A percentile compares a stretch with the other conserved stretches of the same genome.
phyloP scores from a whole-genome alignment of 2,113 vertebrate species.

The Motacilla alba region DNA sequence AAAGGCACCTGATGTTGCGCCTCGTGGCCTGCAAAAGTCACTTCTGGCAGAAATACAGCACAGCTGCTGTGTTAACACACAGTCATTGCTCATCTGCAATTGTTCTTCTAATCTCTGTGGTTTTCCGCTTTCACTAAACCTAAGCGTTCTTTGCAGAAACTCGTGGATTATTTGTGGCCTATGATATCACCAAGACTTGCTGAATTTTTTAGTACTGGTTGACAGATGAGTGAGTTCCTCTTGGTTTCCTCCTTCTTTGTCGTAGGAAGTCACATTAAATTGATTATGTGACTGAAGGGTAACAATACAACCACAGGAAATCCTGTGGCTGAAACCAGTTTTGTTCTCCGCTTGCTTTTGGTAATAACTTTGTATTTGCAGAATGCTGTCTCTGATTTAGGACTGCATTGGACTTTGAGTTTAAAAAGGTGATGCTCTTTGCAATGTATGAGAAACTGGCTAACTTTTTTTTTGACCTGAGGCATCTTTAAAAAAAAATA shows the following conservation, averaged over 20 bases:
- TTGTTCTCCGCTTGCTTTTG: neutral
- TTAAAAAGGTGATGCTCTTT: neutral
- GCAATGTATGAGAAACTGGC: rapidly evolving
- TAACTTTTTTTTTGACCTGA: neutral
- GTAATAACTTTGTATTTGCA: neutral
- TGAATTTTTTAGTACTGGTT: conserved; percentile 2
- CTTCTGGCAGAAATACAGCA: neutral
- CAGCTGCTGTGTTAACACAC: neutral
- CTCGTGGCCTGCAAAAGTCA: neutral
- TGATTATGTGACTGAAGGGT: conserved; percentile 46
- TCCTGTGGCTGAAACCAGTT: conserved; percentile 68
- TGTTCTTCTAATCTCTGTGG: neutral
- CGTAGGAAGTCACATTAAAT: conserved; percentile 49
- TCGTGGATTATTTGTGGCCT: neutral
- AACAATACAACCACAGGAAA: conserved; percentile 68
- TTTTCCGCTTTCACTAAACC: neutral
- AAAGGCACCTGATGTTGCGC: neutral
- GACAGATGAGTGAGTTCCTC: conserved; percentile 40
- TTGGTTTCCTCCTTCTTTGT: conserved; percentile 47
- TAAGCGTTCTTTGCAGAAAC: neutral
- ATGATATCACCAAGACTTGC: neutral
- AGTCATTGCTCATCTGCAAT: neutral
- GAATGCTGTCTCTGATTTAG: neutral
- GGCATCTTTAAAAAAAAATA: neutral
- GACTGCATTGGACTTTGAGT: neutral